Evolutionary conservation across 1,140 invertebrate genomes (phyloP).

Genomic region (Hirudo medicinalis): DNA sequence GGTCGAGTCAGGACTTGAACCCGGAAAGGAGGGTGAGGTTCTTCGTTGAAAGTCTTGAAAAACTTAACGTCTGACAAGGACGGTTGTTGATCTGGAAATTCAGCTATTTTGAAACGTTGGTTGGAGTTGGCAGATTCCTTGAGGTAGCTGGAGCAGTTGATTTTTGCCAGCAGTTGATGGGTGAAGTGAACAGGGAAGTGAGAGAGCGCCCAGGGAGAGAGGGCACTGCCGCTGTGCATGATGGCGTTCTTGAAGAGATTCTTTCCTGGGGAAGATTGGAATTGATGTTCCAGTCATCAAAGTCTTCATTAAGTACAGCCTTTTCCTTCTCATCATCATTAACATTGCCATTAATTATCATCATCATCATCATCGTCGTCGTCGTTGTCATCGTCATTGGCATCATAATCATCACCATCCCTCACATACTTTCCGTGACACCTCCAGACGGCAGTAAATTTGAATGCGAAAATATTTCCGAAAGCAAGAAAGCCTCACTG

Average conservation of each 20-base stretch:
- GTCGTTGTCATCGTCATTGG: neutral
- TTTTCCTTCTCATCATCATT: neutral
- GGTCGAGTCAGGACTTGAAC: no score
- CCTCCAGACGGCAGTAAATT: neutral
- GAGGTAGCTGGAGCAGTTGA: slow-evolving; percentile 13
- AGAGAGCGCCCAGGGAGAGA: slow-evolving; percentile 81
- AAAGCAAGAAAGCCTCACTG: neutral
- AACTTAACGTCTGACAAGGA: no score
- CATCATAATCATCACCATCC: neutral
- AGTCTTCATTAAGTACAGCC: neutral
- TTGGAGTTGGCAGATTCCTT: no score
- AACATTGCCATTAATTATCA: neutral
- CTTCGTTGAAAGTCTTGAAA: no score
- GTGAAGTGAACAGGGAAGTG: slow-evolving; percentile 74
- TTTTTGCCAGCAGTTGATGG: slow-evolving; percentile 62
- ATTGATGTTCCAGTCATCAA: neutral
- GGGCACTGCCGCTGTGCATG: slow-evolving; percentile 82
- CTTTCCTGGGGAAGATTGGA: slow-evolving; percentile 48
- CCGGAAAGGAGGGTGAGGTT: no score
- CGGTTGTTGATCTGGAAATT: no score
- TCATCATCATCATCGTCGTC: neutral
- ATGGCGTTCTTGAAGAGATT: slow-evolving; percentile 79
- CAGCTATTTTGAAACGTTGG: no score
- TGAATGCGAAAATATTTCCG: neutral
- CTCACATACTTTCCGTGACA: neutral